Evolutionary conservation across 2,888 invertebrate species (phyloP), one percentile per base, ranked within the genome.

Genomic region (Drosophila multiciliata): DNA sequence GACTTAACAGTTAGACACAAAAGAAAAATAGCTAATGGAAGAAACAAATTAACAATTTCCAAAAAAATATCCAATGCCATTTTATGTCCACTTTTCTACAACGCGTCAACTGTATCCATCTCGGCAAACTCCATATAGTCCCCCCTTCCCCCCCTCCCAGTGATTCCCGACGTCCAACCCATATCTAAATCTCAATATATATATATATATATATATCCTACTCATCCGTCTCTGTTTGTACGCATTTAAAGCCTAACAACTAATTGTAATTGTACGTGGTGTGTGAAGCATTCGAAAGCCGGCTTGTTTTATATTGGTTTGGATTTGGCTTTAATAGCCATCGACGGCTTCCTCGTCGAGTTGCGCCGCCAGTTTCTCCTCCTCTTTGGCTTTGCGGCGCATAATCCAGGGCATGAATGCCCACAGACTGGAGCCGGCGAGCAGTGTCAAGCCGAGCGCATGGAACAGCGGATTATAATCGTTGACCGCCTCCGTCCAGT

Each of bases 371-470:
- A 73, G 40, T 61, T 81, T 67, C 20, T 73, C 77, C 63, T 89
- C 83, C 59, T 88, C 87, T 79, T 86, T 87, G 70, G 89, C 85
- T 78, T 90, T 88, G 62, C 89, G 88, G 71, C 87, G 90, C 52
- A 94, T 94, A 60, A 97, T 95, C 70, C 96, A 94, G 0, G 97
- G 97, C 80, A 97, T 95, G 60, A 96, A 95, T 0, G 95, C 94
- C 97, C 97, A 97, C 20, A 97, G 93, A 3, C 95, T 93, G 0
- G 97, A 95, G 0, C 97, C 97, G 9, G 94, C 94, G 8, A 97
- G 93, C 38, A 97, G 93, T 50, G 96, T 95, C 54, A 96, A 92
- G 0, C 97, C 97, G 4, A 97, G 93, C 0, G 95, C 95, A 26
- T 95, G 95, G 84, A 97, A 96, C 50, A 97, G 94, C 0, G 96